Conservation (phyloP, 2,113 vertebrate species). For the Gnathonemus echidnorhynchus region DNA sequence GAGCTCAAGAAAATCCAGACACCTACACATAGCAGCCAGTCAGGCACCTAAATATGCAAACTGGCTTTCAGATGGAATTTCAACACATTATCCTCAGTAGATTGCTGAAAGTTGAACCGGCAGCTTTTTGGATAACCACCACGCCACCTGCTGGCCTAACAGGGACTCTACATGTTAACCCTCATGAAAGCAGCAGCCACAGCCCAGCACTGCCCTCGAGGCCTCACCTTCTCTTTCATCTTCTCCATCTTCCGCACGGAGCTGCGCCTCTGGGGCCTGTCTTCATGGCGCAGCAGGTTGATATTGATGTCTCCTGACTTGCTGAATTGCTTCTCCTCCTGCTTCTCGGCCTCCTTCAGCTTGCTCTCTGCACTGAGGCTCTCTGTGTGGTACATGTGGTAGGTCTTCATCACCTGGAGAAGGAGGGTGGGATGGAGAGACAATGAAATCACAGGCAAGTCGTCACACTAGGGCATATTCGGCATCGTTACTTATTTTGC, state of each 20-base stretch:
- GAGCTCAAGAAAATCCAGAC: neutral
- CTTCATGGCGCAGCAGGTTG: constrained; percentile 69
- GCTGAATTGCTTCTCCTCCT: constrained; percentile 77
- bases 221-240: constrained; percentile 73
- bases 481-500: neutral
- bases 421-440: neutral
- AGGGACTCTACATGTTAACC: neutral
- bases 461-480: neutral
- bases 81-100: neutral
- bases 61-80: neutral
- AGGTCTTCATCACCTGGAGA: constrained; percentile 76
- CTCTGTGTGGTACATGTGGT: constrained; percentile 77
- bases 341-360: constrained; percentile 76
- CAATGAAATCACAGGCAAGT: neutral
- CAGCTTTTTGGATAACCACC: neutral
- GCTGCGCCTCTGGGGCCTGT: constrained; percentile 70
- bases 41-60: neutral
- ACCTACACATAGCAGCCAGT: neutral
- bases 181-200: neutral
- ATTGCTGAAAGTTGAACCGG: neutral
- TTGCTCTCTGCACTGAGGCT: constrained; percentile 76
- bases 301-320: constrained; percentile 64
- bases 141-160: neutral
- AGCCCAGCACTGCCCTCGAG: neutral
- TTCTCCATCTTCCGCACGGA: constrained; percentile 77